Evolutionary conservation across 2,113 vertebrate species (phyloP), one percentile per base, ranked within the genome.

Genomic region (Hippocampus abdominalis): DNA sequence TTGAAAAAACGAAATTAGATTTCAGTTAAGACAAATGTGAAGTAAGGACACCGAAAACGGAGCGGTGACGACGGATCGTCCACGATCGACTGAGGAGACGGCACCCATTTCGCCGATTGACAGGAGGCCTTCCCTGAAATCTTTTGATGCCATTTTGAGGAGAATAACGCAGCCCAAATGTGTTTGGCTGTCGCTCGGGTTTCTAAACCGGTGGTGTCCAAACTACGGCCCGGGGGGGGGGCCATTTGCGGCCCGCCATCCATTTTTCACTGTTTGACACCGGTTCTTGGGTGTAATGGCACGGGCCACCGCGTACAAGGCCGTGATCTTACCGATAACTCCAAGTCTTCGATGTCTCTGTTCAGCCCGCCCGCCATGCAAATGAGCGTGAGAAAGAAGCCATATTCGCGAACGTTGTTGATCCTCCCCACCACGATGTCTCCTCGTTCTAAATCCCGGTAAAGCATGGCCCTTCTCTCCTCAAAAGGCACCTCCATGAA

Each of bases 351-450:
- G 16, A 98, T 92, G 73, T 98, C 94, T 85, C 97, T 93, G 80
- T 94, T 89, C 65, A 93, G 76, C 36, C 88, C 92, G 46, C 95
- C 94, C 39, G 93, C 95, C 73, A 94, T 90, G 71, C 95, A 95
- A 61, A 98, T 92, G 73, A 99, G 88, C 65, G 93, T 96, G 82
- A 99, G 92, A 83, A 99, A 99, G 90, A 99, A 98, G 53, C 97
- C 97, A 18, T 98, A 99, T 75, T 98, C 97, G 44, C 97, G 90
- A 49, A 99, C 94, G 40, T 96, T 96, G 32, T 93, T 95, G 64
- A 99, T 95, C 79, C 91, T 92, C 66, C 97, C 97, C 23, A 99
- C 94, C 56, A 98, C 93, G 0, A 95, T 86, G 74, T 99, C 96
- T 0, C 96, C 96, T 53, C 88, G 94, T 32, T 99, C 97, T 10